Evolutionary conservation across 2,888 invertebrate genomes (phyloP).

Genomic region (Linyphia triangularis): DNA sequence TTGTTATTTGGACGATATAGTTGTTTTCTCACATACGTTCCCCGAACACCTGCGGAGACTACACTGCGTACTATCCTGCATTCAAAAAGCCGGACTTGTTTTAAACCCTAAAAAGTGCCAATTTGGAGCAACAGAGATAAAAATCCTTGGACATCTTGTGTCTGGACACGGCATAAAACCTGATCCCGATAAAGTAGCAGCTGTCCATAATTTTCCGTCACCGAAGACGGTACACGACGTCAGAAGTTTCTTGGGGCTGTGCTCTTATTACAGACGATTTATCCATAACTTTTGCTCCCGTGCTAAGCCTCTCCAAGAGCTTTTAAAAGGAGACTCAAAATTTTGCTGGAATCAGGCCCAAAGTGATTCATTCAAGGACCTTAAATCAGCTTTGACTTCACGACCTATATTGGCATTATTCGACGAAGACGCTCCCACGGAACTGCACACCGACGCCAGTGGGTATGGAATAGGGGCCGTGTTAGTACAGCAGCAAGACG

Average conservation of each 20-base stretch:
- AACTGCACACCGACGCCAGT: conserved; percentile 18
- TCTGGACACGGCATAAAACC: conserved; percentile 11
- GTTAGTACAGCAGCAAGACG: neutral
- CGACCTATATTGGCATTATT: neutral
- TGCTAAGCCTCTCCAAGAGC: conserved; percentile 2
- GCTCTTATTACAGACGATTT: conserved; percentile 12
- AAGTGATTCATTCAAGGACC: neutral
- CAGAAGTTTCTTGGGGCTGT: conserved; percentile 21
- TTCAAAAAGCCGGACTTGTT: too few species aligned
- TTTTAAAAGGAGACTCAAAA: conserved; percentile 6
- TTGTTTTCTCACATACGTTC: too few species aligned
- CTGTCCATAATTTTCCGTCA: conserved; percentile 31
- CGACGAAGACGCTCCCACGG: neutral
- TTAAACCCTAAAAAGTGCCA: too few species aligned
- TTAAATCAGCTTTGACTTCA: neutral
- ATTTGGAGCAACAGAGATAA: too few species aligned
- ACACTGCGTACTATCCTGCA: too few species aligned
- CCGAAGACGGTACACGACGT: conserved; percentile 38
- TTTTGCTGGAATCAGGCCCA: neutral
- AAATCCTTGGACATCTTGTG: conserved; percentile 61
- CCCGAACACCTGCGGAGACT: too few species aligned
- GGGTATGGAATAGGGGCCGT: conserved; percentile 13
- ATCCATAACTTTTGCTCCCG: neutral
- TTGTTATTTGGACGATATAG: too few species aligned
- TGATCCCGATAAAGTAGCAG: conserved; percentile 31